A percentile compares a stretch with the other conserved stretches of the same genome.
Conservation (phyloP, 2,797 vertebrate genomes). For the Squalus acanthias region DNA sequence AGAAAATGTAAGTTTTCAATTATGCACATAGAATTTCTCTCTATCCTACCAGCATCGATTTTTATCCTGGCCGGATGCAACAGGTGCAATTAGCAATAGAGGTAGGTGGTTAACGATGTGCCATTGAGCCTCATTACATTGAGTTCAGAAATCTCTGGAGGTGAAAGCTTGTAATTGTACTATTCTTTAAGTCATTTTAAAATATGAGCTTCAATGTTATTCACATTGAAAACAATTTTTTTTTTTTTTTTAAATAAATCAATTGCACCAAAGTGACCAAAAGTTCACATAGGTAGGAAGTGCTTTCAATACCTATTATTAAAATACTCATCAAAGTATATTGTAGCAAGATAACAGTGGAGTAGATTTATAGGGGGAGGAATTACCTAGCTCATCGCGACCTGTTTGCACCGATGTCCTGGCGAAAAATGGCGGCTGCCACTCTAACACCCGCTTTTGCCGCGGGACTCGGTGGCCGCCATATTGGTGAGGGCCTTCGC, state of each 20-base stretch:
- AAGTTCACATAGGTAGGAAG: neutral
- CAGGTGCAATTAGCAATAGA: neutral
- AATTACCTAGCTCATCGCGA: no score
- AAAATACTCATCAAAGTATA: neutral
- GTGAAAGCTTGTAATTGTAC: neutral
- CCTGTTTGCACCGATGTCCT: no score
- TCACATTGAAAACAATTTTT: neutral
- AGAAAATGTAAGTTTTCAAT: neutral
- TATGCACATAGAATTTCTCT: neutral
- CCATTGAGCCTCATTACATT: neutral
- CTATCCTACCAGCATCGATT: neutral
- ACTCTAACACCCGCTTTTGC: no score
- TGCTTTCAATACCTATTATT: neutral
- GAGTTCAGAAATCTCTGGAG: neutral
- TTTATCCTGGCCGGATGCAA: neutral
- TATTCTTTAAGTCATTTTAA: neutral
- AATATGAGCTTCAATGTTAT: neutral
- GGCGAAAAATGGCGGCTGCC: no score
- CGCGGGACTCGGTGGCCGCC: no score
- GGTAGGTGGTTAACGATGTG: neutral
- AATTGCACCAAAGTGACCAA: neutral
- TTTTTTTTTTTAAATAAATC: neutral
- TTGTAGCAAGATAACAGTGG: neutral
- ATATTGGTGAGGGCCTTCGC: no score
- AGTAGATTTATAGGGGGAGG: neutral